These are phyloP conservation scores for Spea multiplicata DNA, from an alignment of 2,113 vertebrate genomes.

Conservation along the genomic window DNA sequence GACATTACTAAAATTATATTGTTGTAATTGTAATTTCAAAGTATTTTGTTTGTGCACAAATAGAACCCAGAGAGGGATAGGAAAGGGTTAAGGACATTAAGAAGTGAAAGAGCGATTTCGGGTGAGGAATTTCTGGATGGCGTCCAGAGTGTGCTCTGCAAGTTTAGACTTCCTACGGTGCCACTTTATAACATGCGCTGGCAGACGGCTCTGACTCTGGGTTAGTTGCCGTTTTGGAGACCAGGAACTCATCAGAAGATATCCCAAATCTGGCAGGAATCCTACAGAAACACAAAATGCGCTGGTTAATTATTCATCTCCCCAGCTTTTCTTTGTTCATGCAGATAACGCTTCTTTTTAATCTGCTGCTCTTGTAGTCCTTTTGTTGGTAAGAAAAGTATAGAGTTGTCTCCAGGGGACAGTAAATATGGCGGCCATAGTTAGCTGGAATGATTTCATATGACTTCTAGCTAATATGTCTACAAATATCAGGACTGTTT, in stretches of 20 bases:
- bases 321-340: neutral
- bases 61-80: neutral
- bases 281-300: conserved; percentile 2
- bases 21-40: no score
- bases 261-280: neutral
- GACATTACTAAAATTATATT: no score
- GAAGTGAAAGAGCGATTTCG: conserved; percentile 9
- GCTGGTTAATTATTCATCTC: conserved; percentile 2
- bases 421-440: neutral
- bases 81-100: conserved; percentile 17
- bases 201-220: conserved; percentile 1
- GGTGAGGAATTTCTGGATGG: conserved; percentile 35
- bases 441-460: neutral
- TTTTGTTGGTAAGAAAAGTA: neutral
- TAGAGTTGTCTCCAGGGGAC: neutral
- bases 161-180: conserved; percentile 40
- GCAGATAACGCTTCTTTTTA: neutral
- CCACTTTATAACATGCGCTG: conserved; percentile 26
- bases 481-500: no score
- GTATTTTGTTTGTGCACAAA: neutral
- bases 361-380: neutral
- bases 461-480: no score
- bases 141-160: conserved; percentile 21
- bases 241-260: conserved; percentile 10
- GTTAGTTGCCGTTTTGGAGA: conserved; percentile 15